Evolutionary conservation across 2,113 vertebrate species (phyloP), one percentile per base, ranked within the genome.

Genomic region (Tonatia bakeri): DNA sequence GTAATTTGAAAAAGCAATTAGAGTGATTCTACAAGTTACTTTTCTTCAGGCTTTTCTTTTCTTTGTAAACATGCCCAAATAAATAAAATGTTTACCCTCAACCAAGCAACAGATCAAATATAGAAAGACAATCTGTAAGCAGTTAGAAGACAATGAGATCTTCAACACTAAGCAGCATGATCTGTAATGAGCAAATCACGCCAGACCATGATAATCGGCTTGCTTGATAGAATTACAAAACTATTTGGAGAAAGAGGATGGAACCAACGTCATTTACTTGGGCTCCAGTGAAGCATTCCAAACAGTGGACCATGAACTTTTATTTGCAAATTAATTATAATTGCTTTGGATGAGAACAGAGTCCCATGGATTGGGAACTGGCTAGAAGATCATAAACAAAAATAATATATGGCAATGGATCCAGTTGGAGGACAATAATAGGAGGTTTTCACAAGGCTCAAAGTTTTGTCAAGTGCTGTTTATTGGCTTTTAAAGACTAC

Each of bases 261-360:
- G 61, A 92, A 81, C 50, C 3, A 1, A 97, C 4, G 11, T 97
- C 90, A 97, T 95, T 26, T 70, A 90, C 81, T 87, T 95, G 75
- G 82, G 85, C 33, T 97, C 83, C 80, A 96, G 50, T 94, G 96
- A 96, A 94, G 93, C 96, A 96, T 97, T 91, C 70, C 86, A 97
- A 96, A 73, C 50, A 81, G 86, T 95, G 88, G 69, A 96, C 93
- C 79, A 73, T 94, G 91, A 95, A 92, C 85, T 97, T 97, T 95
- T 94, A 89, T 80, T 97, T 96, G 93, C 70, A 94, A 97, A 96
- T 96, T 73, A 90, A 97, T 96, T 93, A 91, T 61, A 96, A 96
- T 96, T 96, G 91, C 38, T 65, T 97, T 92, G 96, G 83, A 96
- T 85, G 87, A 86, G 79, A 96, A 84, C 7, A 69, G 54, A 96